Evolutionary conservation across 2,797 vertebrate species (phyloP).

Genomic region (Myripristis murdjan): DNA sequence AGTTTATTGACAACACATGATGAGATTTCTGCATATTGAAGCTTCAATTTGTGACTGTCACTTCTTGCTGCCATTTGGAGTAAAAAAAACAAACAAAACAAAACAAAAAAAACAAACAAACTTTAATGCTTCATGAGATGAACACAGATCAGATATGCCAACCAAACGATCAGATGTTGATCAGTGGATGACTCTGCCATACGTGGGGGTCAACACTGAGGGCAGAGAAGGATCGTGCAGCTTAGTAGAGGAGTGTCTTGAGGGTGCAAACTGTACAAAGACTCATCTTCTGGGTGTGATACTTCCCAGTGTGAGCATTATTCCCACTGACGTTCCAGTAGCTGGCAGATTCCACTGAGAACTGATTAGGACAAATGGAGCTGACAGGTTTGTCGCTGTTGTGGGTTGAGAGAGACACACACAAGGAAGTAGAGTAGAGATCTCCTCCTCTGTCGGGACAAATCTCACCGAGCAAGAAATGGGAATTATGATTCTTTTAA

Average conservation of each 20-base stretch:
- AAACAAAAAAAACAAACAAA: no score
- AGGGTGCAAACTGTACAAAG: constrained; percentile 20
- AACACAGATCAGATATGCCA: constrained; percentile 24
- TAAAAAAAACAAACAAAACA: no score
- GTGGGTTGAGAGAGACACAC: constrained; percentile 37
- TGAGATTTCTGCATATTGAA: neutral
- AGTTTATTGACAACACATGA: no score
- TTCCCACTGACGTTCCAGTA: constrained; percentile 71
- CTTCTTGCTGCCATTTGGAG: neutral
- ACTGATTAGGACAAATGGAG: constrained; percentile 76
- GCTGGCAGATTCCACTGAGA: constrained; percentile 65
- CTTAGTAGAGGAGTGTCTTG: neutral
- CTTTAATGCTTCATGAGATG: constrained; percentile 30
- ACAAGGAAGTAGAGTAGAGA: constrained; percentile 58
- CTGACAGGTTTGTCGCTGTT: constrained; percentile 77
- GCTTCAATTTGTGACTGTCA: neutral
- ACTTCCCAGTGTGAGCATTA: constrained; percentile 69
- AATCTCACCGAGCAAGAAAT: constrained; percentile 17
- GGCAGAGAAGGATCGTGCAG: constrained; percentile 26
- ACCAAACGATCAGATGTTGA: constrained; percentile 24
- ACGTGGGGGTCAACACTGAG: constrained; percentile 46
- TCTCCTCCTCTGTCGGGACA: constrained; percentile 44
- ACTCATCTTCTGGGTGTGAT: constrained; percentile 46
- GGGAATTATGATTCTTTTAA: constrained; percentile 26
- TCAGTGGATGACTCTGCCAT: neutral